Base-by-base conservation (phyloP, 2,888 invertebrate species). In the Homarus gammarus region DNA sequence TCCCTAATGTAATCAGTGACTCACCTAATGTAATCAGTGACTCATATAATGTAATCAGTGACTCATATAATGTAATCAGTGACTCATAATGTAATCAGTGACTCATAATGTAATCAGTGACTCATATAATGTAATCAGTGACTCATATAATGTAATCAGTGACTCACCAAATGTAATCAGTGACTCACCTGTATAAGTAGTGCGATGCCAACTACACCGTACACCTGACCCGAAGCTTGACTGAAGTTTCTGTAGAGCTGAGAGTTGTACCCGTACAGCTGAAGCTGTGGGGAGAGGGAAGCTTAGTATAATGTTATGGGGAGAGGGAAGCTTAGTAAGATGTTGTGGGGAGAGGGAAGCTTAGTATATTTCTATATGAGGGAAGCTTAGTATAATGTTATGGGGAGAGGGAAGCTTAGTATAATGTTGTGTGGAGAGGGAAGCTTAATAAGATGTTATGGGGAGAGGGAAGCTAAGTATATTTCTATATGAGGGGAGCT, bases 261-360 rank as follows among this genome's bases (percentile, higher is more conserved):
- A 0, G 87, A 87, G 81, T 87, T 87, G 87, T 79, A 87, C 0
- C 79, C 87, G 33, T 87, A 87, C 31, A 87, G 75, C 56, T 87
- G 87, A 8, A 87, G 72, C 87, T 87, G 87, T 8, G 44, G 78
- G 31, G 70, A 68, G 44, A n/a, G n/a, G 18, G 33, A 33, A 22
- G 33, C 22, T 40, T 77, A n/a, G 38, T 44, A 12, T 77, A 40
- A 15, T 6, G 38, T 95, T 22, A 31, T 18, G 18, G 5, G 22
- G 33, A 72, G 38, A 2, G 31, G 38, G 18, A 12, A 27, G 33
- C 18, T 72, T 77, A n/a, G 38, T 44, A 12, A 22, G 77, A 15
- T 6, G 38, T 95, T 22, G 38, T 18, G 18, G 70, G 22, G 33
- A 72, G 38, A 2, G 31, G 38, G 1, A 12, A 27, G 33, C 8